Evolutionary conservation across 2,797 vertebrate species (phyloP), one percentile per base, ranked within the genome.

Genomic region (Spinibarbus caldwelli): DNA sequence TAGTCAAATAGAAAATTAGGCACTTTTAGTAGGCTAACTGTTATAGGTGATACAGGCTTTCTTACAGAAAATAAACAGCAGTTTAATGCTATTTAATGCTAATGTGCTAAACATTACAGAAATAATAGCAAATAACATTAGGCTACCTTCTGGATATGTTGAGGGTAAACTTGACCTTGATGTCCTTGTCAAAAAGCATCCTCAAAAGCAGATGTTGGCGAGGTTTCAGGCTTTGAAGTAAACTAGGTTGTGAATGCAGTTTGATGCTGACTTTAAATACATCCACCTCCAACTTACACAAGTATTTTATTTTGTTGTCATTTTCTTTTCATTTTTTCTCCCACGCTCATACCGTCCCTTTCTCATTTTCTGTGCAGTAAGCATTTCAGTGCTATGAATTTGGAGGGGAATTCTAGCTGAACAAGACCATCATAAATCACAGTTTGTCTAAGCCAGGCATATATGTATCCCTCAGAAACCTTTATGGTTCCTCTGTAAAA

Each of bases 341-440:
- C 36, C 36, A 49, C 23, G 21, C 11, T 59, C 34, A 66, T 29
- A 23, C 45, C 21, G 66, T 31, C 31, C 47, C 23, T 81, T 54
- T 26, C 73, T 84, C 36, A 21, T 29, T 77, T 84, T 77, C 34
- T 57, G 49, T 36, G 38, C 41, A n/a, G 64, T 84, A 84, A 70
- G 83, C 83, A 84, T 78, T 84, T 70, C 38, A 78, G 45, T 4
- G 12, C 36, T 26, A 31, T 6, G 17, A 54, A 41, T 83, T 77
- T 76, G 45, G 34, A 78, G 34, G 34, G 43, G 23, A 81, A 54
- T 68, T 84, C 36, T 52, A 70, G 75, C 47, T 85, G n/a, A 85
- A 85, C 26, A 82, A 43, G 67, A 43, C 34, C 10, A 41, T 21
- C 49, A 85, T 85, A 85, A 71, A 85, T 85, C 77, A 85, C 31